Percentiles rank a stretch among this genome's conserved stretches.
phyloP scores from a whole-genome alignment of 2,888 invertebrate genomes.

The Morpho achilles region DNA sequence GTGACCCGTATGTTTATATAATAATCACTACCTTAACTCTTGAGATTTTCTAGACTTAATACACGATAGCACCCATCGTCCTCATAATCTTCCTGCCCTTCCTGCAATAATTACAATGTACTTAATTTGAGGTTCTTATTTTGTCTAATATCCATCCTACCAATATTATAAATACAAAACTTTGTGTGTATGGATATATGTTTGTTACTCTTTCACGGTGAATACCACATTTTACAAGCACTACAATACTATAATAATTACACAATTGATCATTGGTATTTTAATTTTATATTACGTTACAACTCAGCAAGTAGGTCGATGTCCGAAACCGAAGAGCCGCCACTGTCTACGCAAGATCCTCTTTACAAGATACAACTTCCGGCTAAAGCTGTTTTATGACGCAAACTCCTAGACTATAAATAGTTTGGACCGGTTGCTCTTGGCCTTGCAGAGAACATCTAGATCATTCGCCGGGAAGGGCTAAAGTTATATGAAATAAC shows the following conservation, averaged over 20 bases:
- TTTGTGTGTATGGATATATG: no score
- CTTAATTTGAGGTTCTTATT: no score
- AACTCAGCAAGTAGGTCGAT: slow-evolving; percentile 1
- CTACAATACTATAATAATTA: not conserved
- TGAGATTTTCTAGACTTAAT: no score
- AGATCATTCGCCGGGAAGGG: slow-evolving; percentile 35
- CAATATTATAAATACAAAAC: no score
- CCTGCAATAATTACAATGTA: no score
- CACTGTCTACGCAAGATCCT: slow-evolving; percentile 1
- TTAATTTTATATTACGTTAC: not conserved
- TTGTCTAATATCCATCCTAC: no score
- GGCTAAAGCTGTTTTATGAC: not conserved
- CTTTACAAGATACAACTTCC: not conserved
- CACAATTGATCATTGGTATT: not conserved
- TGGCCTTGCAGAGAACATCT: slow-evolving; percentile 52
- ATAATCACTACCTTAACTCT: no score
- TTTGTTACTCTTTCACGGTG: no score
- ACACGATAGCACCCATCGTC: no score
- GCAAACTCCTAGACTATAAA: slow-evolving; percentile 36
- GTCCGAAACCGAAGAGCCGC: not conserved
- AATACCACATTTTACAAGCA: not conserved
- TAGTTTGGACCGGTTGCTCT: slow-evolving; percentile 44
- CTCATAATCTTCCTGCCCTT: no score
- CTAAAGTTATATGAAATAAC: slow-evolving; percentile 6
- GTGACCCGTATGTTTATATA: no score